These are phyloP conservation scores for Lepetodrilus schrolli DNA, from an alignment of 2,888 invertebrate genomes.

Conservation along the genomic window DNA sequence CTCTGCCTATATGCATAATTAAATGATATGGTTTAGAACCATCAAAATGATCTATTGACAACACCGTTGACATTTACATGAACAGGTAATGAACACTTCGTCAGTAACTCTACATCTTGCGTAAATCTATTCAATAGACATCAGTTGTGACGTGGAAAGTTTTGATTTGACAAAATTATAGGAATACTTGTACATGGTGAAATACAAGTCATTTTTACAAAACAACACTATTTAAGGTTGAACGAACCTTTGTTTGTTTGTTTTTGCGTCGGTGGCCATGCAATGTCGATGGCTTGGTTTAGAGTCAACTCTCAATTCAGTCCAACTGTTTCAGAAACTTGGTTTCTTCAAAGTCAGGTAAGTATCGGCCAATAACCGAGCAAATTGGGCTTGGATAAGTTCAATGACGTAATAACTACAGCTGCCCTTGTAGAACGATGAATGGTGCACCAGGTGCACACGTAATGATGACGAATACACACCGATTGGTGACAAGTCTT, in stretches of 20 bases:
- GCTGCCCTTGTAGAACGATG: conserved; percentile 21
- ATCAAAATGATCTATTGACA: conserved; percentile 21
- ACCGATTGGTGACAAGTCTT: conserved; percentile 14
- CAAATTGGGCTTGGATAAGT: conserved; percentile 10
- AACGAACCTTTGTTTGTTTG: no score
- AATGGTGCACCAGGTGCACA: conserved; percentile 15
- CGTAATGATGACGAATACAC: conserved; percentile 22
- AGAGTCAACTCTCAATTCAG: conserved; percentile 3
- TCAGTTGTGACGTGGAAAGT: conserved; percentile 24
- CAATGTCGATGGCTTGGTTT: conserved; percentile 5
- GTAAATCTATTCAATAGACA: conserved; percentile 27
- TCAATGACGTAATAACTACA: conserved; percentile 16
- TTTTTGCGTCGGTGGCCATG: conserved; percentile 16
- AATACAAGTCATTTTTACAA: conserved; percentile 26
- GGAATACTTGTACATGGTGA: conserved; percentile 29
- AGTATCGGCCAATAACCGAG: conserved; percentile 5
- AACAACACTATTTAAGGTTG: conserved; percentile 26
- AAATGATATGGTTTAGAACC: conserved; percentile 26
- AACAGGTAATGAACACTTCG: conserved; percentile 24
- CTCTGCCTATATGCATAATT: conserved; percentile 17
- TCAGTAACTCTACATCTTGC: conserved; percentile 17
- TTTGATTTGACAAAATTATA: conserved; percentile 29
- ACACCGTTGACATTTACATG: conserved; percentile 15
- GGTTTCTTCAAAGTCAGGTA: conserved; percentile 1
- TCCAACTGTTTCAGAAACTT: no score